phyloP scores from a whole-genome alignment of 2,797 vertebrate species.

The Semotilus atromaculatus region DNA sequence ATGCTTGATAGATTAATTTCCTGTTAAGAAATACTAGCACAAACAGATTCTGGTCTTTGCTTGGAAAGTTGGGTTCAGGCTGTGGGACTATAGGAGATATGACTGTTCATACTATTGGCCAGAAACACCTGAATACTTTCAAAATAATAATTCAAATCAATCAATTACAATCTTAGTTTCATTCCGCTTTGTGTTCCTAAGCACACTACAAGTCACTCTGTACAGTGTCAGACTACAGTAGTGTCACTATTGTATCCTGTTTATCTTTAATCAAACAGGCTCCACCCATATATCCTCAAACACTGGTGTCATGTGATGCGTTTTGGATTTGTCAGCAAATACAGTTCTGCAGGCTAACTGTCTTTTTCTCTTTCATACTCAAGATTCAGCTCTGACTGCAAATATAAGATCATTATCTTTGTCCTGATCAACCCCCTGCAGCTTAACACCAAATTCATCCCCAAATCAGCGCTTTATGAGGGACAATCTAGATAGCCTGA shows the following conservation, averaged over 20 bases:
- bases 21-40: background rate
- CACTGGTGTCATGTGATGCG: background rate
- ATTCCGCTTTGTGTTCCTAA: background rate
- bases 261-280: conserved; percentile 16
- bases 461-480: background rate
- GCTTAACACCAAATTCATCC: background rate
- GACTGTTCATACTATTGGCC: background rate
- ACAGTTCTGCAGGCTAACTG: background rate
- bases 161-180: background rate
- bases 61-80: background rate
- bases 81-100: background rate
- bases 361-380: background rate
- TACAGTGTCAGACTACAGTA: conserved; percentile 6
- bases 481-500: conserved; percentile 32
- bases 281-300: conserved; percentile 24
- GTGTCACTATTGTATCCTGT: conserved; percentile 17
- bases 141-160: background rate
- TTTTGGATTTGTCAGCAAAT: conserved; percentile 12
- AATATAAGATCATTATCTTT: background rate
- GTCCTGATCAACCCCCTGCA: background rate
- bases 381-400: background rate
- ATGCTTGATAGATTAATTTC: background rate
- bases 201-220: background rate
- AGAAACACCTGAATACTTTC: background rate
- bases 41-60: background rate